These are phyloP conservation scores for Etheostoma nigrum DNA, from an alignment of 2,797 vertebrate species.

Conservation along the genomic window DNA sequence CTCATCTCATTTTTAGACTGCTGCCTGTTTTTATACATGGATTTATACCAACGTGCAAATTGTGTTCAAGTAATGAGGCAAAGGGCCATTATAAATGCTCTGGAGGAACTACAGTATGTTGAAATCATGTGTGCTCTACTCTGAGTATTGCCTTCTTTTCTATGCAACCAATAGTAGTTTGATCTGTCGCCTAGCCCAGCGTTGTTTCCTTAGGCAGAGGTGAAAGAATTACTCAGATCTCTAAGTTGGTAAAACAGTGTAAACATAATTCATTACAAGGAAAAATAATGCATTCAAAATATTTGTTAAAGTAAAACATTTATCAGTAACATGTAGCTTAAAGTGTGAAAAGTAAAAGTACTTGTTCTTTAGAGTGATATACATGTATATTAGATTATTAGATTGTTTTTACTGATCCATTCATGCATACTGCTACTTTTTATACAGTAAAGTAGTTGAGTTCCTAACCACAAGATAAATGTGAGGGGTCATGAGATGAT, in stretches of 20 bases:
- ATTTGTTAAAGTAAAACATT: too few relatives aligned
- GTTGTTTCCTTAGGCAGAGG: neutral
- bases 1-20: conserved; percentile 22
- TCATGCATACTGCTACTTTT: too few relatives aligned
- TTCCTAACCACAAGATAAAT: too few relatives aligned
- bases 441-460: too few relatives aligned
- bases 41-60: conserved; percentile 34
- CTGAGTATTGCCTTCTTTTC: neutral
- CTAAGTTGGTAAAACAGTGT: neutral
- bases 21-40: conserved; percentile 1
- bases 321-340: too few relatives aligned
- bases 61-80: conserved; percentile 15
- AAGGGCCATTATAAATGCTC: neutral
- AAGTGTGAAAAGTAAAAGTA: too few relatives aligned
- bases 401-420: too few relatives aligned
- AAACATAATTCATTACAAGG: too few relatives aligned
- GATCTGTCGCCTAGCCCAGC: neutral
- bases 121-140: neutral
- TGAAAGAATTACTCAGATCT: neutral
- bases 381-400: too few relatives aligned
- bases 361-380: too few relatives aligned
- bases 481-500: neutral
- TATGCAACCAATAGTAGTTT: conserved; percentile 23
- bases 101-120: neutral
- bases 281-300: too few relatives aligned